Evolutionary conservation across 2,113 vertebrate species (phyloP).

Genomic region (Thymallus thymallus): DNA sequence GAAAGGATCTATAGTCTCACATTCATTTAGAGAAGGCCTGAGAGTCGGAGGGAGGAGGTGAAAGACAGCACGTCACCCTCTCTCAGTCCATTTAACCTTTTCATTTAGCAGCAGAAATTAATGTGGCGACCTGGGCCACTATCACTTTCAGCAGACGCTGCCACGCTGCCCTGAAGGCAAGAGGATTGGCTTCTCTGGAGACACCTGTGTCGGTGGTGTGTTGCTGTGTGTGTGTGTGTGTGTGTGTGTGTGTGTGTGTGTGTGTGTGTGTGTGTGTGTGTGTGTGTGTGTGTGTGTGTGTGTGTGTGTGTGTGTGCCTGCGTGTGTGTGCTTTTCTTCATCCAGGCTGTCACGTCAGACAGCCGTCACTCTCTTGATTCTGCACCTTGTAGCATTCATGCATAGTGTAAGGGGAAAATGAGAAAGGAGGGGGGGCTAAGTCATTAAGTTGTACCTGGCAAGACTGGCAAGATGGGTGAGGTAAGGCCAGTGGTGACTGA

Average conservation of each 20-base stretch:
- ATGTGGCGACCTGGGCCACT: slow-evolving; percentile 49
- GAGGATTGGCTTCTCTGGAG: slow-evolving; percentile 31
- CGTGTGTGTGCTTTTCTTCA: slow-evolving; percentile 49
- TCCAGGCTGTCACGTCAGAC: slow-evolving; percentile 33
- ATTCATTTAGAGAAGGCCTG: slow-evolving; percentile 42
- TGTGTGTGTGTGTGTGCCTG: slow-evolving; percentile 4
- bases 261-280: slow-evolving; percentile 36
- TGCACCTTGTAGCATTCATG: slow-evolving; percentile 42
- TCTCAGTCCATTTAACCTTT: slow-evolving; percentile 66
- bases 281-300: slow-evolving; percentile 7
- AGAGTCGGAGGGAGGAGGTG: slow-evolving; percentile 41
- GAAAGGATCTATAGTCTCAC: slow-evolving; percentile 38
- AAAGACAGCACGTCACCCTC: slow-evolving; percentile 41
- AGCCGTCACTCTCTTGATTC: slow-evolving; percentile 49
- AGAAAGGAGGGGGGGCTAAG: slow-evolving; percentile 17
- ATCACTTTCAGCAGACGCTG: slow-evolving; percentile 60
- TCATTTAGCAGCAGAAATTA: slow-evolving; percentile 68
- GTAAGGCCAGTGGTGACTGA: no score
- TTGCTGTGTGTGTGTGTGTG: background rate
- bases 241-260: slow-evolving; percentile 10
- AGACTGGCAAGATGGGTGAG: slow-evolving; percentile 45
- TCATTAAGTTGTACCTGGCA: slow-evolving; percentile 38
- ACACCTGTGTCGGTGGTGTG: background rate
- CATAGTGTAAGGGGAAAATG: slow-evolving; percentile 18
- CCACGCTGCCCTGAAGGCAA: slow-evolving; percentile 45